Evolutionary conservation across 2,797 vertebrate genomes (phyloP).

Genomic region (Epinephelus awoara): DNA sequence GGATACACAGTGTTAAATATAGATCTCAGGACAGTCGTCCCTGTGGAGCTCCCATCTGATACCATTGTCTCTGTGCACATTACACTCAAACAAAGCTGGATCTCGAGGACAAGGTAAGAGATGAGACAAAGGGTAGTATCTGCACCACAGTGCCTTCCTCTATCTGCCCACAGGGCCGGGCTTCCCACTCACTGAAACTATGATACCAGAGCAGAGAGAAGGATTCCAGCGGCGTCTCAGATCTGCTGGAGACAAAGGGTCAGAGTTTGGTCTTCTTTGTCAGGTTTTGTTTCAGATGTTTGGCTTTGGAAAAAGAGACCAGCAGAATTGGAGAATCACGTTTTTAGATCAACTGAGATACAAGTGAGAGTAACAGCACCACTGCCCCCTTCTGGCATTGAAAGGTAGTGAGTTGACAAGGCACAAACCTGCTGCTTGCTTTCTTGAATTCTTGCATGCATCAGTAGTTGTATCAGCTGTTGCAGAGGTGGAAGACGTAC

Average conservation of each 20-base stretch:
- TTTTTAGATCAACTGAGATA: neutral
- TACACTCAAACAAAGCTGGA: conserved; percentile 47
- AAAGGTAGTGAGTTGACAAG: neutral
- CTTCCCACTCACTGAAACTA: conserved; percentile 58
- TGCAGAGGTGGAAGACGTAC: neutral
- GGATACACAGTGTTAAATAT: conserved; percentile 60
- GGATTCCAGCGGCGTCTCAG: conserved; percentile 55
- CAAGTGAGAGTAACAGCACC: conserved; percentile 33
- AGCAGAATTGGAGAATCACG: conserved; percentile 7
- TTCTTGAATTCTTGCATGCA: neutral
- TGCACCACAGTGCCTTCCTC: conserved; percentile 43
- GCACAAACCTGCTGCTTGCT: neutral
- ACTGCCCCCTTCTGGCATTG: conserved; percentile 77
- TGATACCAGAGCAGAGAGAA: conserved; percentile 38
- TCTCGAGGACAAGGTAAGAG: conserved; percentile 50
- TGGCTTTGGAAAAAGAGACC: conserved; percentile 52
- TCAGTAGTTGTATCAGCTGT: neutral
- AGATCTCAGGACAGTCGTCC: conserved; percentile 57
- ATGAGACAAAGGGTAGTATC: conserved; percentile 57
- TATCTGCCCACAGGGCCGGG: conserved; percentile 67
- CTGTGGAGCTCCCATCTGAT: conserved; percentile 60
- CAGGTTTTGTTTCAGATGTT: conserved; percentile 62
- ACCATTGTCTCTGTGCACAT: conserved; percentile 65
- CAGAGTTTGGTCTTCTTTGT: conserved; percentile 51
- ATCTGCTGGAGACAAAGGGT: conserved; percentile 51